Base-by-base conservation (phyloP, 2,113 vertebrate genomes). In the Heterocephalus glaber region DNA sequence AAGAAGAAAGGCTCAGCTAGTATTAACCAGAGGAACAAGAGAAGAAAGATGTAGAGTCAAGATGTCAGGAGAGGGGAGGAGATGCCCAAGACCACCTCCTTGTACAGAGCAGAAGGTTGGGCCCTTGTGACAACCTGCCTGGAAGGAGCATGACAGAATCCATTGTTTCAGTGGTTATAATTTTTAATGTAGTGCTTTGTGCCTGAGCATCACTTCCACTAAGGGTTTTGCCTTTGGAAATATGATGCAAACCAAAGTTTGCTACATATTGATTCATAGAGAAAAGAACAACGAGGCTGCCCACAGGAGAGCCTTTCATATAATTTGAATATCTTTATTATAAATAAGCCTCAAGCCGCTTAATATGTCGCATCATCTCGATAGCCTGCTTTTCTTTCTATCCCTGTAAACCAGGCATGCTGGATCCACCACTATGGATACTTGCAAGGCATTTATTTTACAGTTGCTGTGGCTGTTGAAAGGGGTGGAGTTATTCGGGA, bases 371-470 rank as follows among this genome's bases (percentile, higher is more conserved):
- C 19, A n/a, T 63, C 84, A 7, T n/a, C 20, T 0, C 74, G 60
- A 65, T 28, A 44, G 68, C 0, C 76, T 84, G 41, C 56, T 90
- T 96, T 77, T 60, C 76, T 92, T 74, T 85, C 56, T 12, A 1
- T 0, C 74, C 68, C 63, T 76, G 49, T 68, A 87, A 92, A 83
- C 9, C 38, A 9, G 33, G 79, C 88, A 20, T 49, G 80, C 96
- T 79, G 38, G 82, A 26, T 86, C 60, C 13, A 54, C 63, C 60
- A 1, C 41, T 14, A 58, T 26, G 24, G 93, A 35, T 83, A 90
- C 91, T 97, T 92, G 88, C 92, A 95, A 72, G 38, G 1, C 2
- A 56, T 86, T 86, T 96, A 35, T 95, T 49, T 87, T 96, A 86
- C 22, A 7, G 22, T 70, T 44, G 74, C 63, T 38, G 85, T 47